Conservation (phyloP, 1,140 invertebrate genomes). For the Kradibia gibbosae region DNA sequence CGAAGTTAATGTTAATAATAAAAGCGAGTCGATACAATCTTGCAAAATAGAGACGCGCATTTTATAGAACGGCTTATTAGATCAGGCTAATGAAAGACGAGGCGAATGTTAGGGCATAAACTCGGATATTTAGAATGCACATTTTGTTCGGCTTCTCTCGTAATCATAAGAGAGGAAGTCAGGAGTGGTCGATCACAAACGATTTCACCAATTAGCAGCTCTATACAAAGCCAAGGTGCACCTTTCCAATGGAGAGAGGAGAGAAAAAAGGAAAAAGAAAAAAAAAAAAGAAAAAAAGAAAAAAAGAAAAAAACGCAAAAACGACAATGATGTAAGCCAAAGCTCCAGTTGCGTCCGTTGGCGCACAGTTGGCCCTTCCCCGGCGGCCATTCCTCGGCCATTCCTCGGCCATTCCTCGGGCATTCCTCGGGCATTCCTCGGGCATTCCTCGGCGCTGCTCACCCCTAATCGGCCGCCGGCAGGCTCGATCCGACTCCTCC, state of each 20-base stretch:
- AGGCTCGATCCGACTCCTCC: too few relatives aligned
- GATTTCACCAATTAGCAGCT: constrained; percentile 1
- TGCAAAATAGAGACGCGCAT: neutral
- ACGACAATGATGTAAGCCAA: neutral
- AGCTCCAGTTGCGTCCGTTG: too few relatives aligned
- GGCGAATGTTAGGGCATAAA: neutral
- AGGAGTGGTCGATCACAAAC: neutral
- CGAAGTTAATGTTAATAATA: too few relatives aligned
- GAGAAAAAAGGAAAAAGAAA: too few relatives aligned
- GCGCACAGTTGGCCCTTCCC: too few relatives aligned
- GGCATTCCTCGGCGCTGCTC: too few relatives aligned
- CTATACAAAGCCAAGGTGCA: neutral
- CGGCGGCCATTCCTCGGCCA: too few relatives aligned
- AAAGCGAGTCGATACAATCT: too few relatives aligned
- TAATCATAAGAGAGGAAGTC: neutral
- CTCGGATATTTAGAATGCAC: neutral
- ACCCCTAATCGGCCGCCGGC: too few relatives aligned
- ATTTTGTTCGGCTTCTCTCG: neutral
- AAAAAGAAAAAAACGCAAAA: neutral
- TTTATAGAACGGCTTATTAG: neutral
- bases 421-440: too few relatives aligned
- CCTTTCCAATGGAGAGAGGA: constrained; percentile 2
- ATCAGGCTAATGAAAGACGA: neutral
- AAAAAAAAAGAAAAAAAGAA: too few relatives aligned
- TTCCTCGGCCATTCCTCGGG: too few relatives aligned